phyloP scores from a whole-genome alignment of 2,888 invertebrate species.

The Orchesellides sinensis region DNA sequence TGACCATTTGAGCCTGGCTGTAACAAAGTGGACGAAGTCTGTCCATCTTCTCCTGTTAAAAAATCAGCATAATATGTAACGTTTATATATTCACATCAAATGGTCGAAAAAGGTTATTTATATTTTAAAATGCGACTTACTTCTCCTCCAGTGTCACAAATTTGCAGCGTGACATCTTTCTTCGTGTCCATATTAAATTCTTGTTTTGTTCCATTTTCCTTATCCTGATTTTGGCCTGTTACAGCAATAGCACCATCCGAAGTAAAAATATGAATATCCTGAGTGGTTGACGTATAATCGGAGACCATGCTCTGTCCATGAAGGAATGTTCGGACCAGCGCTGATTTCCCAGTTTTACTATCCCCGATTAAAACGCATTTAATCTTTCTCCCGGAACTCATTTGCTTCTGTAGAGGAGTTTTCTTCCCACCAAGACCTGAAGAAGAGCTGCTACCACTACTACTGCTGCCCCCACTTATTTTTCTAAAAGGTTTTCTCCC shows the following conservation, averaged over 20 bases:
- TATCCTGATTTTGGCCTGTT: too few relatives aligned
- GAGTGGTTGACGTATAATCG: slow-evolving; percentile 49
- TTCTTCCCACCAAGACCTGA: slow-evolving; percentile 9
- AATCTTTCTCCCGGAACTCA: slow-evolving; percentile 22
- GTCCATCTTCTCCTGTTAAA: slow-evolving; percentile 68
- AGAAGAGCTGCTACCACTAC: neutral
- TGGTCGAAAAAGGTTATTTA: neutral
- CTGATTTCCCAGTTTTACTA: slow-evolving; percentile 67
- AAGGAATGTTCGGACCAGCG: slow-evolving; percentile 64
- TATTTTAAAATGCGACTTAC: slow-evolving; percentile 27
- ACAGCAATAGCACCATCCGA: neutral
- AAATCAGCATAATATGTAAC: neutral
- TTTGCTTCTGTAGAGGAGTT: slow-evolving; percentile 19
- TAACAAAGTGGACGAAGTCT: slow-evolving; percentile 72
- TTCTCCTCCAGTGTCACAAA: slow-evolving; percentile 72
- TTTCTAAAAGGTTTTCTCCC: neutral
- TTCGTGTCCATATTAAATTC: neutral
- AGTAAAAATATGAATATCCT: slow-evolving; percentile 37
- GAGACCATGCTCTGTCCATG: slow-evolving; percentile 50
- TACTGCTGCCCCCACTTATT: neutral
- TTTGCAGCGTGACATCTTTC: slow-evolving; percentile 47
- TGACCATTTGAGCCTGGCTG: slow-evolving; percentile 61
- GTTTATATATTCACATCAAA: neutral
- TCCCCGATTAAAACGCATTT: slow-evolving; percentile 66
- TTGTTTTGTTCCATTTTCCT: slow-evolving; percentile 1